Percentiles rank a stretch among this genome's conserved stretches.
Evolutionary conservation across 2,797 vertebrate genomes (phyloP).

Genomic region (Sphaeramia orbicularis): DNA sequence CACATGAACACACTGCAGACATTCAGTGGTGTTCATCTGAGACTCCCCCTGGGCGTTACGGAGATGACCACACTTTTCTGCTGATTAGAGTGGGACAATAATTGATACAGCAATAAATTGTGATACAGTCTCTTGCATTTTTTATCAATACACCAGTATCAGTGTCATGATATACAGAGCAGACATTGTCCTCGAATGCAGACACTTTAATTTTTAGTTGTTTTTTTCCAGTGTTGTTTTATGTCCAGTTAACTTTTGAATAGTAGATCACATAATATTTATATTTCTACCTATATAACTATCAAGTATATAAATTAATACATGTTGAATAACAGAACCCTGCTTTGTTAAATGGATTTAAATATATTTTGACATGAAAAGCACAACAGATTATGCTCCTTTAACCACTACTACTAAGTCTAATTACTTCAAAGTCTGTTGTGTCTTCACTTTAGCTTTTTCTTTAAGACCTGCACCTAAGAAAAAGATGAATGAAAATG

Average conservation of each 20-base stretch:
- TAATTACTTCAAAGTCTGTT: background rate
- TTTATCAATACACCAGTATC: background rate
- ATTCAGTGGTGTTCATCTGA: slow-evolving; percentile 32
- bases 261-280: too few relatives aligned
- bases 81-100: background rate
- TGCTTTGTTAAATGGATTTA: too few relatives aligned
- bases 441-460: background rate
- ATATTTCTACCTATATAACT: too few relatives aligned
- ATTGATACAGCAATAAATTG: background rate
- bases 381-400: too few relatives aligned
- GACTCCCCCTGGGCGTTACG: background rate
- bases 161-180: slow-evolving; percentile 1
- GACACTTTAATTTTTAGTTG: background rate
- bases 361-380: too few relatives aligned
- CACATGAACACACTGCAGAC: slow-evolving; percentile 24
- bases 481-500: slow-evolving; percentile 7
- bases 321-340: too few relatives aligned
- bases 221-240: background rate
- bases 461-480: background rate
- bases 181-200: background rate
- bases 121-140: background rate
- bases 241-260: too few relatives aligned
- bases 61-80: slow-evolving; percentile 12
- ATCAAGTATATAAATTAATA: too few relatives aligned
- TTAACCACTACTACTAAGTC: background rate